These are phyloP conservation scores for Acanthochromis polyacanthus DNA, from an alignment of 2,113 vertebrate species.

Conservation along the genomic window DNA sequence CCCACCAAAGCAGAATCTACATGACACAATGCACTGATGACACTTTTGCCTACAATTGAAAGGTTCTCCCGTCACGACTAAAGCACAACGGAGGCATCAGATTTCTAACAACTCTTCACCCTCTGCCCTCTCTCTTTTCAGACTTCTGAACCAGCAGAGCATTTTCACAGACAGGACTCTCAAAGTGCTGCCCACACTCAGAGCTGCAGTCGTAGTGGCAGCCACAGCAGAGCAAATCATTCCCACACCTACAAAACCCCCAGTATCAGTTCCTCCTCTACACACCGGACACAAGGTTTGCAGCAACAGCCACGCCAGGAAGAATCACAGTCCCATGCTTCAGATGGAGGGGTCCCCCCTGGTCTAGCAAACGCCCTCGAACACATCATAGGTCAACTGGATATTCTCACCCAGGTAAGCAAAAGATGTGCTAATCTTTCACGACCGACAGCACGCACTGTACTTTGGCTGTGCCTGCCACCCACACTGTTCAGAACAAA, in stretches of 20 bases:
- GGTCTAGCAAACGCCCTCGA: slow-evolving; percentile 88
- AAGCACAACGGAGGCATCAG: slow-evolving; percentile 1
- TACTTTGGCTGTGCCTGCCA: slow-evolving; percentile 40
- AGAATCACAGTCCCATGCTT: slow-evolving; percentile 36
- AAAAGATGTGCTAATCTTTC: slow-evolving; percentile 42
- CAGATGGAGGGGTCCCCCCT: slow-evolving; percentile 76
- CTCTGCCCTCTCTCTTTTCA: slow-evolving; percentile 39
- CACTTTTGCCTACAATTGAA: not conserved
- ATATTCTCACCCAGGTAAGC: slow-evolving; percentile 95
- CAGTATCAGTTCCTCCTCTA: slow-evolving; percentile 43
- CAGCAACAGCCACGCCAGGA: slow-evolving; percentile 30
- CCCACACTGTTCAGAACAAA: slow-evolving; percentile 56
- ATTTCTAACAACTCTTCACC: slow-evolving; percentile 5
- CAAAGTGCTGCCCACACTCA: slow-evolving; percentile 44
- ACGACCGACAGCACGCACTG: slow-evolving; percentile 43
- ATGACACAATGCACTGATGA: not conserved
- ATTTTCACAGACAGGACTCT: slow-evolving; percentile 61
- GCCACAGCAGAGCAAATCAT: slow-evolving; percentile 41
- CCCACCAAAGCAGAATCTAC: not conserved
- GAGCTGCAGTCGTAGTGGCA: slow-evolving; percentile 31
- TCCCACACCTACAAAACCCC: slow-evolving; percentile 41
- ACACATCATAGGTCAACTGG: slow-evolving; percentile 94
- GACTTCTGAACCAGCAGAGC: slow-evolving; percentile 60
- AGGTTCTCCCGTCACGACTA: not conserved
- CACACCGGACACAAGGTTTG: slow-evolving; percentile 44